A percentile compares a stretch with the other conserved stretches of the same genome.
phyloP scores from a whole-genome alignment of 2,113 vertebrate species.

The Anthoscopus minutus region DNA sequence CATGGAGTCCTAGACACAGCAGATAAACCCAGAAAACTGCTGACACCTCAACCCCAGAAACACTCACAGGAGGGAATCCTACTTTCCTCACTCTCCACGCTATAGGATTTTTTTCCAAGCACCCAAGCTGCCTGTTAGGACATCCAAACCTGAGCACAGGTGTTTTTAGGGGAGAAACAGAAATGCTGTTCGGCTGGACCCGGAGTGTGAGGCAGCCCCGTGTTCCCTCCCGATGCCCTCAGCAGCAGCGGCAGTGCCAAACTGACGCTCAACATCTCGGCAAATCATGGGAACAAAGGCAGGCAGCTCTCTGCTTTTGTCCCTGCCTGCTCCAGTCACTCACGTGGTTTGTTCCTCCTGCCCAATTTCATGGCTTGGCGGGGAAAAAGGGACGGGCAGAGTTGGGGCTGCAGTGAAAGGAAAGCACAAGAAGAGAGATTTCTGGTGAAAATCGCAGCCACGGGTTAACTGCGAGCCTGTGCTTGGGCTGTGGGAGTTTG shows the following conservation, averaged over 20 bases:
- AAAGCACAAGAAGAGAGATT: not conserved
- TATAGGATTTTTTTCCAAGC: not conserved
- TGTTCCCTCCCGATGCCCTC: not conserved
- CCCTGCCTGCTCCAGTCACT: not conserved
- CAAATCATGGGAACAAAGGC: not conserved
- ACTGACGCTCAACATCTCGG: not conserved
- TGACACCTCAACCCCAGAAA: not conserved
- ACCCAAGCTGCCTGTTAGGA: not conserved
- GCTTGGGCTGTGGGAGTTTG: not conserved
- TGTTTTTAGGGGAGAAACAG: not conserved
- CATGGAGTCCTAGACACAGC: not conserved
- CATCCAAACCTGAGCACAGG: not conserved
- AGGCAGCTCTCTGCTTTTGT: not conserved
- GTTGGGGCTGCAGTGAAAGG: not conserved
- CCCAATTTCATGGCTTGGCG: not conserved
- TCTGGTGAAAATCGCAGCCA: not conserved
- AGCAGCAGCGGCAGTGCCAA: not conserved
- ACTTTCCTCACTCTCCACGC: not conserved
- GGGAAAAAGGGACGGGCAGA: not conserved
- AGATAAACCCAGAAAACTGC: not conserved
- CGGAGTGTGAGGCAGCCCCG: fast-evolving
- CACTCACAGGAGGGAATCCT: not conserved
- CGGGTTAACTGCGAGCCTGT: not conserved
- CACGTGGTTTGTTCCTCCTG: not conserved
- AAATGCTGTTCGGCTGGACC: not conserved